Evolutionary conservation across 2,888 invertebrate species (phyloP), one percentile per base, ranked within the genome.

Genomic region (Muschampia plurimacula): DNA sequence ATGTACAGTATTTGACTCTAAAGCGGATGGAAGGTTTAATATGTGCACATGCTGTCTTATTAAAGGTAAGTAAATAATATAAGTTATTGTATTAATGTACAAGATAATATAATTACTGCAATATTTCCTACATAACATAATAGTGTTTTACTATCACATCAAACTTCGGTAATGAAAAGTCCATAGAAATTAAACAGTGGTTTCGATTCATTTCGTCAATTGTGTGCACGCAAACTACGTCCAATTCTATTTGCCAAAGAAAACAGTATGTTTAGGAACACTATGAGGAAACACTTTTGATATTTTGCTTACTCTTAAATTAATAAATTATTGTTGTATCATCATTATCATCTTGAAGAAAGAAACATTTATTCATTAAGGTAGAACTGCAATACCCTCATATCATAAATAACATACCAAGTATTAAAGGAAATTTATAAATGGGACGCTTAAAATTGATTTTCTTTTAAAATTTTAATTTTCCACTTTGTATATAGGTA

Each of bases 1-100:
- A 65, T 83, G 39, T 71, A 73, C 79, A 84, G 6, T 32, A 60
- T 36, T 39, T 85, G 85, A 79, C 74, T 76, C 78, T 77, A 79
- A 81, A 77, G n/a, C 83, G 78, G 57, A 85, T 87, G 88, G 87
- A 86, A 79, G 86, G 87, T 85, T 73, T 87, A 88, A 80, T 83
- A 91, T 93, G 92, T 82, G 78, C 86, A 85, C 83, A 82, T 80
- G 86, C 83, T 81, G 57, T 83, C 75, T 79, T 80, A 76, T 77
- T 84, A 80, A 82, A 89, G 92, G 93, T 93, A 85, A 89, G 92
- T 84, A 59, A 6, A 6, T 8, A 52, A 9, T 15, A 22, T 9
- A 52, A 52, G 22, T 52, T 9, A 22, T 52, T 15, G 6, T 22
- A n/a, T 49, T 49, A n/a, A 49, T n/a, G 5, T 49, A 32, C 8